These are phyloP conservation scores for Mamestra configurata DNA, from an alignment of 1,140 invertebrate species.

Conservation along the genomic window DNA sequence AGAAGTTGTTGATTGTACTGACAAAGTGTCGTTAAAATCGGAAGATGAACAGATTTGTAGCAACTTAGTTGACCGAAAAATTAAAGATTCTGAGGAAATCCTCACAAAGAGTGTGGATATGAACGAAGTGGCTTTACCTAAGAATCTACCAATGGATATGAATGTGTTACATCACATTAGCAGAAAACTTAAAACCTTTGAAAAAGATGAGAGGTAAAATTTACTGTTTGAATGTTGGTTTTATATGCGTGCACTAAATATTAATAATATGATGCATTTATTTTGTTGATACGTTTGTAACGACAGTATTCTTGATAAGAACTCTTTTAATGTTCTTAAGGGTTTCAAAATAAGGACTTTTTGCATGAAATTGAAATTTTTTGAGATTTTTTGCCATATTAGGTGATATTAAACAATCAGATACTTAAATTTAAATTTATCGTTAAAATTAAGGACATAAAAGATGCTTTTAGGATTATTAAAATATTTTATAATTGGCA, in stretches of 20 bases:
- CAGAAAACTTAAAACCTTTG: constrained; percentile 77
- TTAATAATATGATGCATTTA: constrained; percentile 53
- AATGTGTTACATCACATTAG: constrained; percentile 69
- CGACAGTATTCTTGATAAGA: constrained; percentile 21
- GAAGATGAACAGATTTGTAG: constrained; percentile 77
- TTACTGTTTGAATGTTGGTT: constrained; percentile 2
- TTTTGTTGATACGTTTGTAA: constrained; percentile 43
- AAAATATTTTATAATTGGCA: not conserved
- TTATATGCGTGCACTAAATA: constrained; percentile 10
- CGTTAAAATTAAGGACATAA: not conserved
- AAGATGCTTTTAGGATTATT: constrained; percentile 2
- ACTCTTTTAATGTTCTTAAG: constrained; percentile 3
- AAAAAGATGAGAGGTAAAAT: constrained; percentile 48
- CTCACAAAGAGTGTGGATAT: constrained; percentile 56
- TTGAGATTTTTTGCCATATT: constrained; percentile 30
- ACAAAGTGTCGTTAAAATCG: constrained; percentile 67
- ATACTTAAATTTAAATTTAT: constrained; percentile 2
- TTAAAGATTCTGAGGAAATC: constrained; percentile 48
- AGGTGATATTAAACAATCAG: not conserved
- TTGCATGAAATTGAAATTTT: not conserved
- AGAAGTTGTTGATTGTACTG: constrained; percentile 78
- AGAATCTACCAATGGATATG: constrained; percentile 62
- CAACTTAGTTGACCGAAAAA: constrained; percentile 60
- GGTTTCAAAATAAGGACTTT: not conserved
- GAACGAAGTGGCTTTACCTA: constrained; percentile 63